Evolutionary conservation across 2,888 invertebrate species (phyloP), one percentile per base, ranked within the genome.

Genomic region (Metopia argyrocephala): DNA sequence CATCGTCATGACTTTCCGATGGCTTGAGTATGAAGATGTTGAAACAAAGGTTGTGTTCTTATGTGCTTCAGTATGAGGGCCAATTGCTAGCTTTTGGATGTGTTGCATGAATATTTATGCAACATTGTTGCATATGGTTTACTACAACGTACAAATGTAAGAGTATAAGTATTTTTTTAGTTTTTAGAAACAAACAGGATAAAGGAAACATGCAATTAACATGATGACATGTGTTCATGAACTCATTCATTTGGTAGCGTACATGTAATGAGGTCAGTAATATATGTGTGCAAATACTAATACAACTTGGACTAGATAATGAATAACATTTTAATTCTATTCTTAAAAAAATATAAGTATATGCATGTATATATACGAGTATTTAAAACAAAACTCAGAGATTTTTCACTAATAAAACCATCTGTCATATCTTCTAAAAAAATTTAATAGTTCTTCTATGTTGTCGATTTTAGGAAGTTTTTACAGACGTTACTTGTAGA

Each of bases 181-280:
- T 68, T 68, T 68, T 68, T 21, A 65, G 48, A 57, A 18, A 57
- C 45, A 50, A 69, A 57, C 50, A 73, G 80, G 64, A 74, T 69
- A 50, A 54, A 61, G 68, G 76, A 71, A 48, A 65, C 78, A 78
- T 82, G 75, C 78, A 65, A 75, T 75, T 66, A 74, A 79, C 56
- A 64, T 64, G 56, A 27, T 27, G 48, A 66, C 62, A 76, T 27
- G 38, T 38, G 20, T 15, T 68, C n/a, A 62, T 50, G n/a, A 7
- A 59, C 18, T 56, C 5, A 79, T 46, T 46, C 27, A 62, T 7
- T 21, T 28, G 3, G 27, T 27, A 18, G 12, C 25, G 21, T 27
- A 18, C 15, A 31, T 5, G 31, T 12, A 6, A 12, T 56, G 25
- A 62, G 48, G 31, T 64, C 64, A 38, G 3, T 38, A 38, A 38